These are phyloP conservation scores for Nephila pilipes DNA, from an alignment of 1,140 invertebrate species.

Conservation along the genomic window DNA sequence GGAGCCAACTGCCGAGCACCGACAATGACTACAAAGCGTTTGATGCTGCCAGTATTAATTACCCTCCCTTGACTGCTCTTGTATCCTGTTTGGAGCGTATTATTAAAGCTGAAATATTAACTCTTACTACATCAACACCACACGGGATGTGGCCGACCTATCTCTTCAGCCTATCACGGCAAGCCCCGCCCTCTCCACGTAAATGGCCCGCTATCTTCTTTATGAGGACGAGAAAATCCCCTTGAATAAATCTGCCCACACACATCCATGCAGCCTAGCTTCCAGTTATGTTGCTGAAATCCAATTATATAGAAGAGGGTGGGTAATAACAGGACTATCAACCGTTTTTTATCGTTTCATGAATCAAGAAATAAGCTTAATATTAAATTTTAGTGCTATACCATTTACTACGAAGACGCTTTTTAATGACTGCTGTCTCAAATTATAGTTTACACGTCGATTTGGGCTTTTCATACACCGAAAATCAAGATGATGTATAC, in stretches of 20 bases:
- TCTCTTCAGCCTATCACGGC: constrained; percentile 23
- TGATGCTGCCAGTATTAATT: constrained; percentile 41
- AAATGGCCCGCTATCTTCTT: constrained; percentile 61
- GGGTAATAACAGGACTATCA: constrained; percentile 47
- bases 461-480: neutral
- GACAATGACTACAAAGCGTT: constrained; percentile 46
- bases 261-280: constrained; percentile 36
- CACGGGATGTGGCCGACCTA: constrained; percentile 25
- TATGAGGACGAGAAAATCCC: constrained; percentile 57
- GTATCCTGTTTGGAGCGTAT: constrained; percentile 65
- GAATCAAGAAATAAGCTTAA: constrained; percentile 41
- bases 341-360: constrained; percentile 40
- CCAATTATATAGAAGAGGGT: constrained; percentile 60
- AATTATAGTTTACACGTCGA: neutral
- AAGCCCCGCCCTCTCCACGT: constrained; percentile 45
- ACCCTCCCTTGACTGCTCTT: constrained; percentile 32
- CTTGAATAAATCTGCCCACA: constrained; percentile 58
- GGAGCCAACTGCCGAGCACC: neutral
- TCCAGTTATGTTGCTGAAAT: constrained; percentile 47
- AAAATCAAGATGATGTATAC: neutral
- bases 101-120: constrained; percentile 72
- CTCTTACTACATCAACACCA: constrained; percentile 60
- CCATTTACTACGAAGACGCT: neutral
- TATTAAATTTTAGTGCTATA: constrained; percentile 29
- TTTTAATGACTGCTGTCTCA: constrained; percentile 21